Evolutionary conservation across 1,140 invertebrate species (phyloP), one percentile per base, ranked within the genome.

Genomic region (Bombyx mandarina): DNA sequence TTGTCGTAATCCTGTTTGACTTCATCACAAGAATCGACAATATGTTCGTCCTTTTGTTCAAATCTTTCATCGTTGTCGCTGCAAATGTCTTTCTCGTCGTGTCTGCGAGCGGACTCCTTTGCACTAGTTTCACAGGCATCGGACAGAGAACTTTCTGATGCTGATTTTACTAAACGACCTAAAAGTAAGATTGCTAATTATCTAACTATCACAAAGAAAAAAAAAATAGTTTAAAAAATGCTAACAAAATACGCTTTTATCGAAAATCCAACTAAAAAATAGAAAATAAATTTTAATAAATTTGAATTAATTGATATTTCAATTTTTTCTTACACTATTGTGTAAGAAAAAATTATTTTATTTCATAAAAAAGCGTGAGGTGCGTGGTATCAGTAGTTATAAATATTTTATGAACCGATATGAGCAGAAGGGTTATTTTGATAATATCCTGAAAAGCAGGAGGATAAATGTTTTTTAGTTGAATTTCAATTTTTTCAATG

Each of bases 81-180:
- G 63, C 91, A 91, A 9, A 82, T 91, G 65, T 93, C 93, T 67
- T 93, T 93, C 68, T 94, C 93, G 59, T 93, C 92, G 49, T 92
- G 91, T 58, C 90, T 88, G 50, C 91, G 90, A 26, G 90, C 89
- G 5, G 93, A 93, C 68, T 94, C 93, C 67, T 93, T 93, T 10
- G 90, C 85, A 70, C 91, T 93, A 55, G 90, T 88, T 48, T 91
- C 89, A 62, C 90, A 86, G 75, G 87, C 91, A 67, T 96, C 95
- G 0, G 95, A 96, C 50, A 96, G 86, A 71, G 94, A 96, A 66
- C 94, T 96, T 68, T 96, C 95, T 1, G 94, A 96, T 7, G 92
- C 94, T 65, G 94, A 96, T 85, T 96, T 96, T 45, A 89, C 90
- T 55, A 94, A 76, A 53, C 73, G 72, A 1, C 74, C 79, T 79